Conservation (phyloP, 2,113 vertebrate genomes). For the Labeo catla region DNA sequence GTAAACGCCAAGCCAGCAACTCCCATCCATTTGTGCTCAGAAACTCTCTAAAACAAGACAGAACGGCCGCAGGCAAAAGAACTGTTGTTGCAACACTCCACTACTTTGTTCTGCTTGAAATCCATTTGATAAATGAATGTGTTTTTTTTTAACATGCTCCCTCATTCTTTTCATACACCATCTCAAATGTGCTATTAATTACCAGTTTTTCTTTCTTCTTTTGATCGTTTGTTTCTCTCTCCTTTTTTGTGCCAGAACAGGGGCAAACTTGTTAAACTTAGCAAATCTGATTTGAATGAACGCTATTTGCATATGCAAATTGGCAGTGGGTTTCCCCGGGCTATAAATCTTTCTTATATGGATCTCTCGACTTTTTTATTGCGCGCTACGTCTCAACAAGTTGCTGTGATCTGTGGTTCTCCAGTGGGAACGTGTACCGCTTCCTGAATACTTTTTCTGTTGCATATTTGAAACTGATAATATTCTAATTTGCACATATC, state of each 20-base stretch:
- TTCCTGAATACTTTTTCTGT: not conserved
- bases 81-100: conserved; percentile 18
- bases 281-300: conserved; percentile 46
- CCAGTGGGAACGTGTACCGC: conserved; percentile 8
- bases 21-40: conserved; percentile 12
- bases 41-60: conserved; percentile 38
- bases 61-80: conserved; percentile 22
- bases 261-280: conserved; percentile 43
- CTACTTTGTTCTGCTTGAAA: conserved; percentile 34
- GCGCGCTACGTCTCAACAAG: conserved; percentile 21
- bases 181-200: conserved; percentile 51
- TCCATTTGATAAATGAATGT: conserved; percentile 48
- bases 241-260: conserved; percentile 6
- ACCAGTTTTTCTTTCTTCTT: conserved; percentile 37
- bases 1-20: not conserved
- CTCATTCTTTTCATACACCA: conserved; percentile 25
- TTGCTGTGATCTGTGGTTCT: conserved; percentile 36
- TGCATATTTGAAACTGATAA: not conserved
- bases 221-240: conserved; percentile 40
- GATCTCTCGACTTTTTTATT: conserved; percentile 43
- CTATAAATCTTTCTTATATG: conserved; percentile 51
- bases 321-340: conserved; percentile 23
- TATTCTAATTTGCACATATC: not conserved
- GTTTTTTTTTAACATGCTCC: conserved; percentile 31
- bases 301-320: conserved; percentile 54